Conservation (phyloP, 1,140 invertebrate genomes). For the Drosophila suzukii region DNA sequence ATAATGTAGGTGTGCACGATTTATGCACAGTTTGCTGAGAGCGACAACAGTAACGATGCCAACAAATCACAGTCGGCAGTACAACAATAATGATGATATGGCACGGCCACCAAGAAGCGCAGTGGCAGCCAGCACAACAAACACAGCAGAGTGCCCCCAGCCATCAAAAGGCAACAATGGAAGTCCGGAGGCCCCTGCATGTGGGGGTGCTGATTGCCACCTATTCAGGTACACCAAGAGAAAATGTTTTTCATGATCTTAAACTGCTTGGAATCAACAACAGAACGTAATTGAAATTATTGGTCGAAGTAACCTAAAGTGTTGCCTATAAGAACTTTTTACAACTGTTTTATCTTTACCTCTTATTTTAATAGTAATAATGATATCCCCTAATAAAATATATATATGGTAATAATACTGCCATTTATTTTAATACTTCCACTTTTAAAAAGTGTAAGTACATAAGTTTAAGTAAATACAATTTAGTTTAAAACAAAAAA, state of each 20-base stretch:
- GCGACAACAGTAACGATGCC: conserved; percentile 80
- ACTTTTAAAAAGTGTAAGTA: too few species aligned
- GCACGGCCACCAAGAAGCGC: conserved; percentile 56
- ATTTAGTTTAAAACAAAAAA: too few species aligned
- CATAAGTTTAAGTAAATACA: too few species aligned
- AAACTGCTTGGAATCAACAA: not conserved
- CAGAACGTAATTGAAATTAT: not conserved
- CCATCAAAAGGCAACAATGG: conserved; percentile 52
- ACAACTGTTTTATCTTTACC: too few species aligned
- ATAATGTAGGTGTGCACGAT: conserved; percentile 78
- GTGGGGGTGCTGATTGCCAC: conserved; percentile 46
- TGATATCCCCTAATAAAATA: too few species aligned
- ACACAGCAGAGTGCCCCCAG: conserved; percentile 35
- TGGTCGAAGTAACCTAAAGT: not conserved
- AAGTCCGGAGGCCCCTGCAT: conserved; percentile 12
- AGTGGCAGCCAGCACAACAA: conserved; percentile 31
- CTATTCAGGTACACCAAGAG: conserved; percentile 9
- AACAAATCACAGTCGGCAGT: conserved; percentile 71
- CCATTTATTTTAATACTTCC: too few species aligned
- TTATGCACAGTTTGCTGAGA: conserved; percentile 80
- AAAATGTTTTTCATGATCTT: not conserved
- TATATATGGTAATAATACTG: too few species aligned
- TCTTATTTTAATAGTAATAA: too few species aligned
- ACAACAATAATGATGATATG: conserved; percentile 62
- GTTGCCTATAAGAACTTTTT: too few species aligned